phyloP scores from a whole-genome alignment of 1,140 invertebrate genomes.

The Homalodisca vitripennis region DNA sequence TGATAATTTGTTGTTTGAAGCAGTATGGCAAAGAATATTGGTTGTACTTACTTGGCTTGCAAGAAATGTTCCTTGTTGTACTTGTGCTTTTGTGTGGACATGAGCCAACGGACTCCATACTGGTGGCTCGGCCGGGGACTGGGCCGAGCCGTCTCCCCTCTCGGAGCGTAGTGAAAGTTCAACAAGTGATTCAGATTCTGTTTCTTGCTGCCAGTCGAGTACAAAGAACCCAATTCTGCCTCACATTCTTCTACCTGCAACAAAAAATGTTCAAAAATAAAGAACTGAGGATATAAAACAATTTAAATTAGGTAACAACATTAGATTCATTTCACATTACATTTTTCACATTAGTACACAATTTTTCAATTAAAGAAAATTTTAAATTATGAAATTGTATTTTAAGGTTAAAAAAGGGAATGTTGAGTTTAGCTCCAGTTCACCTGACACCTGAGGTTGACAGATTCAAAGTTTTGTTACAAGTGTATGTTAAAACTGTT shows the following conservation, averaged over 20 bases:
- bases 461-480: too few relatives aligned
- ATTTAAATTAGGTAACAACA: background rate
- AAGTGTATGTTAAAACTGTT: too few relatives aligned
- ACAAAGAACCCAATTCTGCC: slow-evolving; percentile 77
- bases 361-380: background rate
- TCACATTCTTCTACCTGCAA: slow-evolving; percentile 48
- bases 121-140: slow-evolving; percentile 25
- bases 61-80: slow-evolving; percentile 93
- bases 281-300: too few relatives aligned
- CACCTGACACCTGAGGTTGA: too few relatives aligned
- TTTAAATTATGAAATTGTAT: background rate
- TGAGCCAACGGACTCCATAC: slow-evolving; percentile 40
- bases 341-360: slow-evolving; percentile 28
- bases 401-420: too few relatives aligned
- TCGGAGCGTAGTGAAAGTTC: slow-evolving; percentile 77
- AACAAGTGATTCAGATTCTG: slow-evolving; percentile 90
- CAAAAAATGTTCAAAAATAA: slow-evolving; percentile 19
- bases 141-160: slow-evolving; percentile 42
- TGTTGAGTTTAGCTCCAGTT: too few relatives aligned
- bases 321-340: background rate
- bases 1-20: too few relatives aligned
- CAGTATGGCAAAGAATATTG: too few relatives aligned
- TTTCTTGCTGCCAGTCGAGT: slow-evolving; percentile 77
- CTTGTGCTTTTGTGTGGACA: slow-evolving; percentile 57
- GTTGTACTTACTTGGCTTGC: slow-evolving; percentile 89